Percentiles rank a stretch among this genome's conserved stretches.
phyloP scores from a whole-genome alignment of 2,888 invertebrate species.

The Loripinus fragilis region DNA sequence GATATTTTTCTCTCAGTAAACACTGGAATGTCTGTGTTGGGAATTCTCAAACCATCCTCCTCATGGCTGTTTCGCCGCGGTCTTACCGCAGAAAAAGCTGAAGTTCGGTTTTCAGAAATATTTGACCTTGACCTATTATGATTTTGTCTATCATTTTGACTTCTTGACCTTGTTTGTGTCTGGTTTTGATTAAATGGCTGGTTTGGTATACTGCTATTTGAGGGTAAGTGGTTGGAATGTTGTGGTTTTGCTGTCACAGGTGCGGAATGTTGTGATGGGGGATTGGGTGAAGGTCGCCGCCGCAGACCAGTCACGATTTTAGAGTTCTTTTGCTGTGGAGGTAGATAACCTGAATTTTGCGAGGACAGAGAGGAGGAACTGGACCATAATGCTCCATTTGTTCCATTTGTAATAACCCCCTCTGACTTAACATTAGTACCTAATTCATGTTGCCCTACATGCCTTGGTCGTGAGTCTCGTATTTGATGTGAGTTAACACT shows the following conservation, averaged over 20 bases:
- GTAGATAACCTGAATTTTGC: constrained; percentile 49
- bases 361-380: constrained; percentile 55
- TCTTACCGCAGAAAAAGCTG: constrained; percentile 62
- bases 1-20: constrained; percentile 56
- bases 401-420: constrained; percentile 20
- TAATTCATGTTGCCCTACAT: neutral
- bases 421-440: neutral
- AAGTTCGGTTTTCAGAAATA: constrained; percentile 32
- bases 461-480: neutral
- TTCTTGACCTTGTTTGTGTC: constrained; percentile 3
- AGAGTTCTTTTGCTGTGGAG: constrained; percentile 26
- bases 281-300: constrained; percentile 31
- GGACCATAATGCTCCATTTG: constrained; percentile 53
- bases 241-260: constrained; percentile 29
- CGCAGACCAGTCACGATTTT: constrained; percentile 10
- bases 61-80: constrained; percentile 41
- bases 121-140: constrained; percentile 5
- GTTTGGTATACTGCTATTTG: constrained; percentile 21
- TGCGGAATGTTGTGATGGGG: constrained; percentile 32
- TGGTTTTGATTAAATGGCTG: constrained; percentile 13
- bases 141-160: neutral
- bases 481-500: neutral
- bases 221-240: constrained; percentile 20
- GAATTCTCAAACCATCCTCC: constrained; percentile 35
- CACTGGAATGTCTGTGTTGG: constrained; percentile 60